Conservation (phyloP, 1,140 invertebrate genomes). For the Drosophila saltans region DNA sequence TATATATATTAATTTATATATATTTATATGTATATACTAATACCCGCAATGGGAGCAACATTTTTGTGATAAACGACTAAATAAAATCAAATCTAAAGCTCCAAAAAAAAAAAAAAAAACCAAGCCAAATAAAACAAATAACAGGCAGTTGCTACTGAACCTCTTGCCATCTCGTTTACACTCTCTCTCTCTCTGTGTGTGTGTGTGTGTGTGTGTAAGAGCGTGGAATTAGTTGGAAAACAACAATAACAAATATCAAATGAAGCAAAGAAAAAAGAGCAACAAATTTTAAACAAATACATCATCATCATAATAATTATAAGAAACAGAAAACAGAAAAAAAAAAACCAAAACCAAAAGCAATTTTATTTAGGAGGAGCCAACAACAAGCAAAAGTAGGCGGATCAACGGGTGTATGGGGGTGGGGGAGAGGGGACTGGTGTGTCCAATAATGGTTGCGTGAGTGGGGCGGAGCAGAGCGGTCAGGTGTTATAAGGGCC, state of each 20-base stretch:
- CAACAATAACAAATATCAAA: constrained; percentile 31
- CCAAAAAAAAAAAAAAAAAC: constrained; percentile 57
- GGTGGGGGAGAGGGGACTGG: not conserved
- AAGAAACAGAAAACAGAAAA: constrained; percentile 42
- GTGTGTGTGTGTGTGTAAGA: constrained; percentile 27
- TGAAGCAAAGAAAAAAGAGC: constrained; percentile 29
- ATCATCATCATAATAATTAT: constrained; percentile 77
- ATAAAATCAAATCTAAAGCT: constrained; percentile 81
- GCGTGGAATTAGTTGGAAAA: constrained; percentile 35
- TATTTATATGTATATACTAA: constrained; percentile 27
- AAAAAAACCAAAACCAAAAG: no score
- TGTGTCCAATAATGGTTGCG: not conserved
- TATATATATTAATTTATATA: constrained; percentile 29
- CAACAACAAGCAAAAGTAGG: no score
- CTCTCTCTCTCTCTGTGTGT: constrained; percentile 7
- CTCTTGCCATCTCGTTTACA: constrained; percentile 2
- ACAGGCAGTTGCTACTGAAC: constrained; percentile 64
- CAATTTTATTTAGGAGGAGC: no score
- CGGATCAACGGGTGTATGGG: not conserved
- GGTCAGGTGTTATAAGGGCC: constrained; percentile 73
- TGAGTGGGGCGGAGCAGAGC: not conserved
- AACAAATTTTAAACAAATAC: constrained; percentile 73
- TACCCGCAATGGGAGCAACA: constrained; percentile 71
- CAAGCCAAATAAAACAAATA: constrained; percentile 56
- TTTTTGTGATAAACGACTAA: constrained; percentile 76